These are phyloP conservation scores for Syrphus vitripennis DNA, from an alignment of 2,888 invertebrate genomes.

Conservation along the genomic window DNA sequence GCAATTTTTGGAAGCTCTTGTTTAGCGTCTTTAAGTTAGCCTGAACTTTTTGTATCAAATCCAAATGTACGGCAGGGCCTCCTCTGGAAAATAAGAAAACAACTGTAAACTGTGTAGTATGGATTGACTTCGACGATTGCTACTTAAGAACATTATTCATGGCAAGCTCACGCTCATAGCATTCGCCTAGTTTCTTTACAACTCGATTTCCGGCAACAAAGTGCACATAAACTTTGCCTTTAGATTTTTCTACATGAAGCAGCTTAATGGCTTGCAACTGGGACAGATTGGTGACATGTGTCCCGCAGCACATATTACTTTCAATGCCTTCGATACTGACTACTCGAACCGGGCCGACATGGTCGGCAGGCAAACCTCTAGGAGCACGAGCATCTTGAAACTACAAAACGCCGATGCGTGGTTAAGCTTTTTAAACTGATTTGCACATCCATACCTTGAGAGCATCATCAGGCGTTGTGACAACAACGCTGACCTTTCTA, in stretches of 20 bases:
- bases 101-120: background rate
- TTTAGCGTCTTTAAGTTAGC: constrained; percentile 85
- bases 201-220: constrained; percentile 90
- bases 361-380: constrained; percentile 90
- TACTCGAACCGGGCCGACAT: constrained; percentile 88
- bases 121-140: constrained; percentile 72
- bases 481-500: constrained; percentile 83
- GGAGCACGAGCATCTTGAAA: constrained; percentile 77
- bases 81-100: constrained; percentile 82
- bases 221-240: constrained; percentile 85
- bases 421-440: background rate
- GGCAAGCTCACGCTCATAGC: constrained; percentile 86
- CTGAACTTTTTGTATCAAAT: constrained; percentile 88
- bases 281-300: constrained; percentile 89
- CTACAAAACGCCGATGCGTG: background rate
- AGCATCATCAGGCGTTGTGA: constrained; percentile 85
- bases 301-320: constrained; percentile 93
- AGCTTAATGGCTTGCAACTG: constrained; percentile 87
- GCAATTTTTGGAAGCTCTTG: constrained; percentile 85
- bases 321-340: constrained; percentile 90
- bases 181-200: constrained; percentile 83
- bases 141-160: constrained; percentile 88
- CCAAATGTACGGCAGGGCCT: constrained; percentile 86
- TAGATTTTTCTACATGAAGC: constrained; percentile 87
- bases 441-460: constrained; percentile 75